A percentile compares a stretch with the other conserved stretches of the same genome.
phyloP scores from a whole-genome alignment of 2,888 invertebrate genomes.

The Uropetala carovei region DNA sequence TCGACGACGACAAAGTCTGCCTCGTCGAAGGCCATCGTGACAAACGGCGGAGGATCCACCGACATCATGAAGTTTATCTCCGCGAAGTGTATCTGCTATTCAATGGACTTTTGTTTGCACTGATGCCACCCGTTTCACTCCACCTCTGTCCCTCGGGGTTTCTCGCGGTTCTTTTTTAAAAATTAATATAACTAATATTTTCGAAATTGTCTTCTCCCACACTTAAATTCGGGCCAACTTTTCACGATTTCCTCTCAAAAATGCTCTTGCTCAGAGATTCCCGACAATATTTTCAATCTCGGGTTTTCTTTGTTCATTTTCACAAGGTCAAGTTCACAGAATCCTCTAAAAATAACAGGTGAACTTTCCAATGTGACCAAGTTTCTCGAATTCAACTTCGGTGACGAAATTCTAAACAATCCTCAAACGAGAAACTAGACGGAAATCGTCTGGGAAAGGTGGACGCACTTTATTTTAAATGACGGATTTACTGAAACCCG shows the following conservation, averaged over 20 bases:
- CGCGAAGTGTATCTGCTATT: too few relatives aligned
- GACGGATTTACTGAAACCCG: too few relatives aligned
- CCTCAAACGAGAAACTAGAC: neutral
- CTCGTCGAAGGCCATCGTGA: constrained; percentile 3
- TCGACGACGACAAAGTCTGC: neutral
- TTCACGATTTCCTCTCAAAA: neutral
- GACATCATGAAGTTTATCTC: neutral
- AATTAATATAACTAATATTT: neutral
- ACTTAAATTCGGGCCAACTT: neutral
- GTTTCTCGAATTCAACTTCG: neutral
- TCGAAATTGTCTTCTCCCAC: neutral
- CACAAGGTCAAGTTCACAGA: neutral
- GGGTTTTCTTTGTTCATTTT: neutral
- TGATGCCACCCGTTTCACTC: neutral
- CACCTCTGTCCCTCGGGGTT: neutral
- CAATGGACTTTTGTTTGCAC: neutral
- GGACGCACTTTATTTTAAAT: too few relatives aligned
- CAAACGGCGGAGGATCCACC: neutral
- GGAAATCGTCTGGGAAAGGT: too few relatives aligned
- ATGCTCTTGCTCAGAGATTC: too few relatives aligned
- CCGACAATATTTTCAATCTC: neutral
- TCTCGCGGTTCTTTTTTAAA: too few relatives aligned
- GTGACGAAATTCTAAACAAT: neutral
- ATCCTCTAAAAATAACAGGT: neutral
- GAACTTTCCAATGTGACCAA: neutral